Evolutionary conservation across 2,797 vertebrate genomes (phyloP), one percentile per base, ranked within the genome.

Genomic region (Siniperca obscura): DNA sequence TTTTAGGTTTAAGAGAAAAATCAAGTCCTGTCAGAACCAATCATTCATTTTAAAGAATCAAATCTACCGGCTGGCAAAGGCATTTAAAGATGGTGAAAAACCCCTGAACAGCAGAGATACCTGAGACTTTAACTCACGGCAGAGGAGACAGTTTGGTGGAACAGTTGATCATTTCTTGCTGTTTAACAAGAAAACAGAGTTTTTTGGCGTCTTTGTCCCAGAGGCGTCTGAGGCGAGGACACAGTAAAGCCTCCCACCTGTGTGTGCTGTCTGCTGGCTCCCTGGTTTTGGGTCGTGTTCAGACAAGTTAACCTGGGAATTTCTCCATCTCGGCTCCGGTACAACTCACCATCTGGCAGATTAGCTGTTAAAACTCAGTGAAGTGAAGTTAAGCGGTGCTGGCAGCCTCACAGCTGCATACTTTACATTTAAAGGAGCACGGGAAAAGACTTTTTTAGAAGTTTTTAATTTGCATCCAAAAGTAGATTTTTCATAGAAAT

Each of bases 251-350:
- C 74, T 68, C 67, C 87, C 89, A 87, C 85, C 87, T 87, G 89
- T 70, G 74, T 19, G 59, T 42, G 82, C 81, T 78, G 86, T 75
- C 82, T 87, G 81, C 83, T 78, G 85, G 81, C 83, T 76, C 36
- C 22, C 42, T 25, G 67, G 30, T 50, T 52, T 73, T 88, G 73
- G 80, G 82, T 36, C 38, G 55, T 44, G 86, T 89, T 89, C 83
- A 89, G 79, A 89, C 87, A 76, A 70, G 78, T 90, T 89, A 86
- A 90, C 89, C 89, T 90, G 89, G 89, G 85, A 87, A 77, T 74
- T 83, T 38, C 79, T 90, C 79, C 74, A 84, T 81, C 85, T 82
- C 81, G 50, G 85, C 83, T 21, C 34, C n/a, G 8, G 38, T 56
- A 34, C 87, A 86, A 40, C 74, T 70, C 85, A 65, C 87, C 89